phyloP scores from a whole-genome alignment of 92 coral and sea anemone species.

The Pocillopora meandrina region DNA sequence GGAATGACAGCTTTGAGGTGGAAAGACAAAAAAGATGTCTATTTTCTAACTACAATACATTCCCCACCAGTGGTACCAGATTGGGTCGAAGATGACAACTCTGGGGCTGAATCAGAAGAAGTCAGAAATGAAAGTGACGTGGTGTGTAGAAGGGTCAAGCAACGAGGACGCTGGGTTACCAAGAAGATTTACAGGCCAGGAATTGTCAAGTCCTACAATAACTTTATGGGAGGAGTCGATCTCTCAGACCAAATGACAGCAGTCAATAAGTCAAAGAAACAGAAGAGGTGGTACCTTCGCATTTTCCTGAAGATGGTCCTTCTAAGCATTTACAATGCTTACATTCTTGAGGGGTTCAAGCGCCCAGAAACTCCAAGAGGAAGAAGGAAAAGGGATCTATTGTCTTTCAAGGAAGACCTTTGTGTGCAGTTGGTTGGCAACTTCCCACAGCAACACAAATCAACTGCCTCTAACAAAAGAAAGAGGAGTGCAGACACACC shows the following conservation, averaged over 20 bases:
- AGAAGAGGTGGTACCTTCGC: slow-evolving; percentile 20
- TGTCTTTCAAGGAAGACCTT: slow-evolving; percentile 40
- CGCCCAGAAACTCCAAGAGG: slow-evolving; percentile 13
- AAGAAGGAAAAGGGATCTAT: slow-evolving; percentile 41
- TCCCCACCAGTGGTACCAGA: slow-evolving; percentile 15
- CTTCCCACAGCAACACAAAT: slow-evolving; percentile 6
- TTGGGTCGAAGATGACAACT: slow-evolving; percentile 8
- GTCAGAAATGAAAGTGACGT: slow-evolving; percentile 12
- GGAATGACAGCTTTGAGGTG: slow-evolving; percentile 43
- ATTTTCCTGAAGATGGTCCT: slow-evolving; percentile 26
- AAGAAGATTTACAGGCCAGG: slow-evolving; percentile 22
- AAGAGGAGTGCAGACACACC: slow-evolving; percentile 26
- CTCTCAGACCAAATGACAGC: slow-evolving; percentile 57
- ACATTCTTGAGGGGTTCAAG: slow-evolving; percentile 30
- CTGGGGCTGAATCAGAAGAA: slow-evolving; percentile 1
- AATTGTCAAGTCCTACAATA: slow-evolving; percentile 36
- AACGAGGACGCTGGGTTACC: slow-evolving; percentile 18
- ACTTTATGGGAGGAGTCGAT: slow-evolving; percentile 48
- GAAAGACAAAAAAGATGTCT: slow-evolving; percentile 46
- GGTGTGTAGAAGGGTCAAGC: slow-evolving; percentile 28
- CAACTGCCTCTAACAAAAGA: slow-evolving; percentile 23
- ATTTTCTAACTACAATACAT: slow-evolving; percentile 30
- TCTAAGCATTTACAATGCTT: slow-evolving; percentile 26
- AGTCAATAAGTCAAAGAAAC: slow-evolving; percentile 27
- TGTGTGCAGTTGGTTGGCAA: slow-evolving; percentile 16